Evolutionary conservation across 2,113 vertebrate genomes (phyloP).

Genomic region (Sigmodon hispidus): DNA sequence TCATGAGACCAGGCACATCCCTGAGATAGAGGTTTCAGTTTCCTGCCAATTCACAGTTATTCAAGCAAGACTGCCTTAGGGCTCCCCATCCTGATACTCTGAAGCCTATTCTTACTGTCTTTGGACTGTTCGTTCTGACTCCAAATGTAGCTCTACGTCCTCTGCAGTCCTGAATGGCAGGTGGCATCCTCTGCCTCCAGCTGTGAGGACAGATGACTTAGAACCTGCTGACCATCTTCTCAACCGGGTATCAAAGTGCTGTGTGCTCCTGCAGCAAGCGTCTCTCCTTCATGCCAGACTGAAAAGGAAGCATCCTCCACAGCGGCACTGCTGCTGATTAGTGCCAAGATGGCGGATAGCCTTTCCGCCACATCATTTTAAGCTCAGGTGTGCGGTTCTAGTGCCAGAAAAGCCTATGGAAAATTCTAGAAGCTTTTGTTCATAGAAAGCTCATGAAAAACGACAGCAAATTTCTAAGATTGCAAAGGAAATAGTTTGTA

Average conservation of each 20-base stretch:
- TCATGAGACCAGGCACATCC: background rate
- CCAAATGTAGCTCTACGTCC: background rate
- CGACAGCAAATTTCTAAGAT: background rate
- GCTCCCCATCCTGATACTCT: background rate
- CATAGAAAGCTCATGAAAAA: slow-evolving; percentile 1
- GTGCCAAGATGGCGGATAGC: background rate
- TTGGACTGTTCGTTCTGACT: too few species aligned
- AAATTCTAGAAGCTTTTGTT: background rate
- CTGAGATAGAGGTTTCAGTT: background rate
- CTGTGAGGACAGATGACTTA: background rate
- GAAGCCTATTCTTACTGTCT: background rate
- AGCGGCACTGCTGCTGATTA: background rate
- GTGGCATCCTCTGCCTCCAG: background rate
- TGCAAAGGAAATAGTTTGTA: background rate
- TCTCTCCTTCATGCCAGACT: background rate
- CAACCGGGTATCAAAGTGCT: background rate
- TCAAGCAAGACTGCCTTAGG: background rate
- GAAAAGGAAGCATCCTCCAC: background rate
- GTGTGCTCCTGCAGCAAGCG: background rate
- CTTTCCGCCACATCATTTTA: background rate
- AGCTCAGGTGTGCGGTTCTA: background rate
- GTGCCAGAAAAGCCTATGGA: background rate
- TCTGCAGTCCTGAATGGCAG: background rate
- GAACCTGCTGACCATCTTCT: background rate
- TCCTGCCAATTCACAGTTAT: background rate